Percentiles rank a stretch among this genome's conserved stretches.
Evolutionary conservation across 2,888 invertebrate genomes (phyloP).

Genomic region (Rhogogaster chlorosoma): DNA sequence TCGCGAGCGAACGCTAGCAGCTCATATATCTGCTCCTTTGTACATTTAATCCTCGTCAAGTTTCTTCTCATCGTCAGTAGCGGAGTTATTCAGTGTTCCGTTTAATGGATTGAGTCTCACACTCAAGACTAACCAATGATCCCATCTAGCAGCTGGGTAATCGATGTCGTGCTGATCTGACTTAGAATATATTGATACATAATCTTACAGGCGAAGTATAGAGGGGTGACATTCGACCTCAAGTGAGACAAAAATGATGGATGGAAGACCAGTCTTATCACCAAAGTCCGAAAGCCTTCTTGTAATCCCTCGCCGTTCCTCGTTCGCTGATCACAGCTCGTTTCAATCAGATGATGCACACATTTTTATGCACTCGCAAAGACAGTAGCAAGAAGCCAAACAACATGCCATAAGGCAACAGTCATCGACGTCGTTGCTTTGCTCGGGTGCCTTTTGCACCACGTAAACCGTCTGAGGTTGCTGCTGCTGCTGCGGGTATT

Average conservation of each 20-base stretch:
- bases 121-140: background rate
- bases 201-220: background rate
- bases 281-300: background rate
- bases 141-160: background rate
- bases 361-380: background rate
- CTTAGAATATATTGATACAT: background rate
- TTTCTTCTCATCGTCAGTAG: background rate
- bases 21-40: background rate
- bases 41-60: background rate
- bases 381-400: background rate
- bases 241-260: background rate
- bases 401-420: background rate
- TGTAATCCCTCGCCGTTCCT: background rate
- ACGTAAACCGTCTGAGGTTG: constrained; percentile 6
- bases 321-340: background rate
- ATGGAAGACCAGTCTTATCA: background rate
- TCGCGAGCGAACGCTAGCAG: background rate
- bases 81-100: background rate
- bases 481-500: background rate
- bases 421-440: background rate
- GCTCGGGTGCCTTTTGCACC: background rate
- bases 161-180: background rate
- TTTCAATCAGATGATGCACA: background rate
- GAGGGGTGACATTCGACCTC: background rate
- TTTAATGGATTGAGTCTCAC: background rate